Base-by-base conservation (phyloP, 2,797 vertebrate species). In the Microctenopoma stevenorrisi region DNA sequence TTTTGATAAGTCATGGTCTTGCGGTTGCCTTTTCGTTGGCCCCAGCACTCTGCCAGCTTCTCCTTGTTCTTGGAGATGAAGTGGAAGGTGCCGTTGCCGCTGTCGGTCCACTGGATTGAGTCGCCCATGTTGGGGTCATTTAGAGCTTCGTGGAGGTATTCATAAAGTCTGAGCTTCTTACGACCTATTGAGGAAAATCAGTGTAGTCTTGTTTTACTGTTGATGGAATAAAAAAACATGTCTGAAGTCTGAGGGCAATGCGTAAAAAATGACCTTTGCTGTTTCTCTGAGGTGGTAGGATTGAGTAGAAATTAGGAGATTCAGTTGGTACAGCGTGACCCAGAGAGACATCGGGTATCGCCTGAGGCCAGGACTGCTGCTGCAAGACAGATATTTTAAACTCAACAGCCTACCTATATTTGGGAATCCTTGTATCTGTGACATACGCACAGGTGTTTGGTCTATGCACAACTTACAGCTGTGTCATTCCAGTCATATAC, bases 1-100 rank as follows among this genome's bases (percentile, higher is more conserved):
- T 99, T 99, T 93, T 99, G 98, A 43, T 99, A 99, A 42, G 98
- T 99, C 98, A 99, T 99, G 84, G 95, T 95, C 90, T 99, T 99
- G 75, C 97, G 95, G 90, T 99, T 99, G 75, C 98, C 98, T 78
- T 99, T 99, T 74, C 96, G 95, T 79, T 96, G 94, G 52, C 98
- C 98, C 98, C 98, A 99, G 73, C 95, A 93, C 89, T 98, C 96
- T 0, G 98, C 98, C 83, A 99, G 93, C 90, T 95, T 97, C 89
- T 99, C 98, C 84, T 99, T 99, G 92, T 99, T 97, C 90, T 99
- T 99, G 26, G 98, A 99, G 75, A 99, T 88, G 78, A 99, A 99
- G 88, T 99, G 97, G 87, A 99, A 99, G 82, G 96, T 91, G 14
- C 98, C 97, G 4, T 89, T 97, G 58, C 90, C 63, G 11, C 92